Conservation (phyloP, 2,113 vertebrate species). For the Collichthys lucidus region DNA sequence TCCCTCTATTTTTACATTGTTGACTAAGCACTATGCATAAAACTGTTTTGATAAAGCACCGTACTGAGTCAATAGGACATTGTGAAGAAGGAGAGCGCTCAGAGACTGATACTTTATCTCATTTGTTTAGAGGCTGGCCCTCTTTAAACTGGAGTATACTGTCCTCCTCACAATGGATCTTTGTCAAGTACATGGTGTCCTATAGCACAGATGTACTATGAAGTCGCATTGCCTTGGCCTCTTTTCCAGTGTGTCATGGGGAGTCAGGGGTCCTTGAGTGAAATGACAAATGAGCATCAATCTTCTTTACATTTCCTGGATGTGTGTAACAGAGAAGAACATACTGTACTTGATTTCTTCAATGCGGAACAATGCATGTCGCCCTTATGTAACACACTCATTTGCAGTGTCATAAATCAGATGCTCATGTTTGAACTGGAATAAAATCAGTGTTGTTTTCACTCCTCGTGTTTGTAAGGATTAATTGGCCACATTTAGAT, state of each 20-base stretch:
- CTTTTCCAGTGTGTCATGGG: slow-evolving; percentile 9
- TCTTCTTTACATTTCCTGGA: background rate
- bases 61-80: slow-evolving; percentile 3
- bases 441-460: background rate
- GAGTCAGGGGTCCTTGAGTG: background rate
- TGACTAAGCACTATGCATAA: background rate
- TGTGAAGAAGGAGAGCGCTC: slow-evolving; percentile 22
- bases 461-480: background rate
- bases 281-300: background rate
- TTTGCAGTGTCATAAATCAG: background rate
- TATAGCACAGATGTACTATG: slow-evolving; percentile 37
- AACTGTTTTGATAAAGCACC: background rate
- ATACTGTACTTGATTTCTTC: background rate
- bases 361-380: background rate
- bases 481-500: background rate
- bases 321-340: background rate
- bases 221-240: slow-evolving; percentile 15
- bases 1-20: background rate
- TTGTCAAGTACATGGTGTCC: slow-evolving; percentile 55
- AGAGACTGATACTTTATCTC: slow-evolving; percentile 37
- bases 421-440: background rate
- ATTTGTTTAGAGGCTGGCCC: slow-evolving; percentile 29
- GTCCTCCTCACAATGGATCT: slow-evolving; percentile 55
- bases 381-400: background rate
- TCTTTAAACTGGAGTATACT: slow-evolving; percentile 40